Evolutionary conservation across 1,140 invertebrate species (phyloP), one percentile per base, ranked within the genome.

Genomic region (Hypsibius dujardini): DNA sequence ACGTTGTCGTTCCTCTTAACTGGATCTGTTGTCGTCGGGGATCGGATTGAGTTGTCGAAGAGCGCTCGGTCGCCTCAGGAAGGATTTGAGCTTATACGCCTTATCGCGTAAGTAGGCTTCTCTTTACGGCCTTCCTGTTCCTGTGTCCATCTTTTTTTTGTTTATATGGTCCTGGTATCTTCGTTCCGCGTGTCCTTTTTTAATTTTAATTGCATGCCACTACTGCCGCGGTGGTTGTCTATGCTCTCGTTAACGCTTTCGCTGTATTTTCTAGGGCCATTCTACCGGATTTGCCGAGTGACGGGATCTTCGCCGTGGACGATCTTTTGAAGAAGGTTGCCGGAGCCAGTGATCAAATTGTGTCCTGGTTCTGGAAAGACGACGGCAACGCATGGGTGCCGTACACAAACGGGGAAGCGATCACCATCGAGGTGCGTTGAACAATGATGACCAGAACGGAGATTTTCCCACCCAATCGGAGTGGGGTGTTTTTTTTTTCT

Each of bases 331-430:
- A 89, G 80, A 85, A 86, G 77, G 87, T 85, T 76, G 77, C 76
- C 74, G 86, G 82, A 76, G 80, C 83, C 0, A 73, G 75, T 69
- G 87, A 90, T 76, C 70, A 75, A 77, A 84, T 87, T 72, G 89
- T 93, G 1, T 85, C 88, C 73, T 97, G 94, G 94, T 92, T 95
- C 79, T 96, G 93, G 92, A 84, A 89, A 69, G 92, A 95, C 80
- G 93, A 89, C 77, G 80, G 85, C 71, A 85, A 86, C 47, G 80
- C 84, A 59, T 88, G 87, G 84, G 87, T 87, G 80, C 82, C 86
- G 1, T 89, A 88, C 76, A 84, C 84, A 60, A 80, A 82, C 47
- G 85, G 87, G 70, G 87, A 89, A 80, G 88, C 86, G 72, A 82
- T 85, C 77, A 87, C 88, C 71, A 92, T 87, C 79, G 92, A 86